A percentile compares a stretch with the other conserved stretches of the same genome.
Conservation (phyloP, 2,888 invertebrate genomes). For the Aproaerema taeniolella region DNA sequence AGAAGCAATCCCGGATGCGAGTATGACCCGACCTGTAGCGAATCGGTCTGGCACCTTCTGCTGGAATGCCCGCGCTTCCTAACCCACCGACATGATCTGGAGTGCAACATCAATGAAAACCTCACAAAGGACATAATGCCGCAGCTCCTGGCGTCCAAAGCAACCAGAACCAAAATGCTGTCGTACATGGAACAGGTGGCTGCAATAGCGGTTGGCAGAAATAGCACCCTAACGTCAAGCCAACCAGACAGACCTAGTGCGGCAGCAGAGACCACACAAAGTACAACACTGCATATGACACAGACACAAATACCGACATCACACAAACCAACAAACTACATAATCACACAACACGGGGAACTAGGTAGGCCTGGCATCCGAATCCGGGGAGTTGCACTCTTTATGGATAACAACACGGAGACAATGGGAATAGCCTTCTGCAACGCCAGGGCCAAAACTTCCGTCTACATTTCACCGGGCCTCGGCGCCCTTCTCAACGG, state of each 20-base stretch:
- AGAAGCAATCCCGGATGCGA: slow-evolving; percentile 13
- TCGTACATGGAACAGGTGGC: neutral
- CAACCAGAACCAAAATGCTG: neutral
- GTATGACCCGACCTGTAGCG: slow-evolving; percentile 6
- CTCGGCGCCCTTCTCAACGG: too few relatives aligned
- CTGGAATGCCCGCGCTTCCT: neutral
- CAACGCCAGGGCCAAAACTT: too few relatives aligned
- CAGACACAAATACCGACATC: too few relatives aligned
- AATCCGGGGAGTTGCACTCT: too few relatives aligned
- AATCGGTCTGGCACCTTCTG: slow-evolving; percentile 1
- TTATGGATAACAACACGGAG: too few relatives aligned
- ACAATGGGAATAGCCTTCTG: too few relatives aligned
- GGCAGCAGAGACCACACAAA: too few relatives aligned
- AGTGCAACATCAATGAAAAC: neutral
- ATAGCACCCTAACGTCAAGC: too few relatives aligned
- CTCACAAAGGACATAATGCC: neutral
- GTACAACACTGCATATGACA: too few relatives aligned
- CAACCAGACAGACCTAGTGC: too few relatives aligned
- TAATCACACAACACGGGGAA: neutral
- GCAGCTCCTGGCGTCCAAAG: neutral
- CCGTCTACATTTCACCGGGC: too few relatives aligned
- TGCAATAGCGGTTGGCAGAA: neutral
- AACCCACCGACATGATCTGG: neutral
- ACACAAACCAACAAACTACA: neutral
- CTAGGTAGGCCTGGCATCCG: too few relatives aligned